These are phyloP conservation scores for Linyphia triangularis DNA, from an alignment of 2,888 invertebrate genomes.

Conservation along the genomic window DNA sequence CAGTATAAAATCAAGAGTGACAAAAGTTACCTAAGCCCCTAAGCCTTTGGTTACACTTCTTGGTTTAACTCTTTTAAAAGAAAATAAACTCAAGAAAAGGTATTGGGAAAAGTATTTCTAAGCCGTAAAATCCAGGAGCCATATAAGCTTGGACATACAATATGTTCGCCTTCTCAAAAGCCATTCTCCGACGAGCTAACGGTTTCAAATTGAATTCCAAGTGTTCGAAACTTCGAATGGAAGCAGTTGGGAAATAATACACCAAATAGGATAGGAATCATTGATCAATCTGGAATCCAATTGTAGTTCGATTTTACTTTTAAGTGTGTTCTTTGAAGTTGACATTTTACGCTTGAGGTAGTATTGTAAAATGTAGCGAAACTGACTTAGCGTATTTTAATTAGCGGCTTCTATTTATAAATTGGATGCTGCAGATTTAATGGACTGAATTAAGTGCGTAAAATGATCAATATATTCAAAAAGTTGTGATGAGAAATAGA, in stretches of 20 bases:
- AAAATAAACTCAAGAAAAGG: constrained; percentile 2
- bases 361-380: too few relatives aligned
- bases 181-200: constrained; percentile 8
- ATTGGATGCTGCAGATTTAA: too few relatives aligned
- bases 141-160: constrained; percentile 7
- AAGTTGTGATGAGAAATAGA: too few relatives aligned
- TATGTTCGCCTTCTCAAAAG: not conserved
- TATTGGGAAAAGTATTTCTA: constrained; percentile 18
- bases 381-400: too few relatives aligned
- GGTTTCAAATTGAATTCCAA: constrained; percentile 31
- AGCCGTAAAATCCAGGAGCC: not conserved
- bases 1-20: too few relatives aligned
- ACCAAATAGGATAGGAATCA: constrained; percentile 4
- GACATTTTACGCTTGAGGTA: too few relatives aligned
- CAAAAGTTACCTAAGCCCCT: not conserved
- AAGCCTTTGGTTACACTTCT: constrained; percentile 29
- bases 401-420: too few relatives aligned
- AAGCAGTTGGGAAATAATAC: constrained; percentile 26
- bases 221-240: too few relatives aligned
- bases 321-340: too few relatives aligned
- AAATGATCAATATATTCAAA: too few relatives aligned
- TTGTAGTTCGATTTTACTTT: constrained; percentile 21
- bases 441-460: too few relatives aligned
- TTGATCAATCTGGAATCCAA: constrained; percentile 5
- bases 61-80: not conserved